Conservation (phyloP, 2,888 invertebrate genomes). For the Azorinus chamasolen region DNA sequence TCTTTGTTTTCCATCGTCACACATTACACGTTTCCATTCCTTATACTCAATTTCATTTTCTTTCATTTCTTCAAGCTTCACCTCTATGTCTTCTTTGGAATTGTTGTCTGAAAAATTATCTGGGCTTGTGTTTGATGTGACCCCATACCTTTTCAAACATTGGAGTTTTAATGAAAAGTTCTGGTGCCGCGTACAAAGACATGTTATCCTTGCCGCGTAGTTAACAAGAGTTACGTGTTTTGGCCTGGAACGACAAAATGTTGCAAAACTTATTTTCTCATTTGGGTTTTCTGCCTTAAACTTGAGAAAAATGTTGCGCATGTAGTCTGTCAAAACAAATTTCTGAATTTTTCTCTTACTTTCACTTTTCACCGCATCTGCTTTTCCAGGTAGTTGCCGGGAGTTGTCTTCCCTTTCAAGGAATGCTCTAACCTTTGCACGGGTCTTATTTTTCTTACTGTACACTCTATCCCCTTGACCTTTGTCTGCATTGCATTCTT, state of each 20-base stretch:
- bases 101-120: conserved; percentile 19
- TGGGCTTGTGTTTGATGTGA: conserved; percentile 24
- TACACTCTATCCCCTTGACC: too few relatives aligned
- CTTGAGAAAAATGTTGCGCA: conserved; percentile 31
- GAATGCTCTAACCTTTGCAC: conserved; percentile 18
- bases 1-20: conserved; percentile 40
- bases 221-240: conserved; percentile 30
- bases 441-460: too few relatives aligned
- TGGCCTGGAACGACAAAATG: conserved; percentile 34
- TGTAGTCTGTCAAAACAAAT: conserved; percentile 35
- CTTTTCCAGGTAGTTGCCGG: conserved; percentile 42
- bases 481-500: too few relatives aligned
- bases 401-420: conserved; percentile 44
- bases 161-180: conserved; percentile 26
- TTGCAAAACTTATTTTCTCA: conserved; percentile 29
- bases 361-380: conserved; percentile 35
- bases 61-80: neutral
- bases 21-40: conserved; percentile 36
- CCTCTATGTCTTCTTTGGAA: conserved; percentile 1
- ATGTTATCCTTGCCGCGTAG: conserved; percentile 28
- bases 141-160: conserved; percentile 12
- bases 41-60: neutral
- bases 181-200: conserved; percentile 32
- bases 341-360: conserved; percentile 26
- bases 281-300: conserved; percentile 25